phyloP scores from a whole-genome alignment of 2,888 invertebrate species.

The Hirudinaria manillensis region DNA sequence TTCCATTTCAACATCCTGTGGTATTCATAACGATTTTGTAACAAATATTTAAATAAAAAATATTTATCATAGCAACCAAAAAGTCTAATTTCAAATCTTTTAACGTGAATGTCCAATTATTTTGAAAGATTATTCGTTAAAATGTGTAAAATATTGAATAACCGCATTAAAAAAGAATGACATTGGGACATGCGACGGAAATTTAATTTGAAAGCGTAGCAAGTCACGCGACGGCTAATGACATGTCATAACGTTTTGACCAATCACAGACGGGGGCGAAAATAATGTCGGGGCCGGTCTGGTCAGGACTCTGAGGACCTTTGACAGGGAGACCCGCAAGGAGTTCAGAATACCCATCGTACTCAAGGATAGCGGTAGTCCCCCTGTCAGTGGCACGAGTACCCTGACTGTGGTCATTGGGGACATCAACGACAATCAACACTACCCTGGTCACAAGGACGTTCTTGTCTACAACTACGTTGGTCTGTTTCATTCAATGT shows the following conservation, averaged over 20 bases:
- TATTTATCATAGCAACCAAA: too few relatives aligned
- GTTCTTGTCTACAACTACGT: slow-evolving; percentile 91
- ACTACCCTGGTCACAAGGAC: slow-evolving; percentile 92
- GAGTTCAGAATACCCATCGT: slow-evolving; percentile 93
- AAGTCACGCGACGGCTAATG: too few relatives aligned
- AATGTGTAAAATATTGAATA: too few relatives aligned
- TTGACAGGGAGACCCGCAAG: slow-evolving; percentile 90
- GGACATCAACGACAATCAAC: slow-evolving; percentile 95
- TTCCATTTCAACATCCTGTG: too few relatives aligned
- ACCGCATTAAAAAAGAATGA: too few relatives aligned
- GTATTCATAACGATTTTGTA: too few relatives aligned
- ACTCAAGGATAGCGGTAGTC: slow-evolving; percentile 91
- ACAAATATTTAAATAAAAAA: too few relatives aligned
- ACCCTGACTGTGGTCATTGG: slow-evolving; percentile 91
- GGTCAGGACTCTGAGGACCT: slow-evolving; percentile 83
- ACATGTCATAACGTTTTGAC: background rate
- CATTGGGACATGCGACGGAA: too few relatives aligned
- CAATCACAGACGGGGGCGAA: slow-evolving; percentile 40
- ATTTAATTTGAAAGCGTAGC: too few relatives aligned
- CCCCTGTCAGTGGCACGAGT: slow-evolving; percentile 76
- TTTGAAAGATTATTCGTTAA: too few relatives aligned
- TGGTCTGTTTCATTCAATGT: background rate
- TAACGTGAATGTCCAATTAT: too few relatives aligned
- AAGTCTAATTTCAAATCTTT: too few relatives aligned
- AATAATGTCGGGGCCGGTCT: slow-evolving; percentile 79